These are phyloP conservation scores for Neodontobutis hainanensis DNA, from an alignment of 2,113 vertebrate genomes.

Conservation along the genomic window DNA sequence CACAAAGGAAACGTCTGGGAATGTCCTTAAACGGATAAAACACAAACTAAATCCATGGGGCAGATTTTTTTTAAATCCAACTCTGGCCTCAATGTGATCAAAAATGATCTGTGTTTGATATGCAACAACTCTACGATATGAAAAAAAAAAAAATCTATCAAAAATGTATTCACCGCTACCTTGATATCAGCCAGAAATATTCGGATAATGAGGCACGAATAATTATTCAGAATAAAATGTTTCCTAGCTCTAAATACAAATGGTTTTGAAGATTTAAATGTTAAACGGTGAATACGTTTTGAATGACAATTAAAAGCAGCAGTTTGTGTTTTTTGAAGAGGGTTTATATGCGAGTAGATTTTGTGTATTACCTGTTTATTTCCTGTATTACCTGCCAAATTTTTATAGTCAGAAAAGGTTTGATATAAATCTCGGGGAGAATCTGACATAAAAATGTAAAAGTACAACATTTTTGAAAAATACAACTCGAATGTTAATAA, in stretches of 20 bases:
- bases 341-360: background rate
- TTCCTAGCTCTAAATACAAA: background rate
- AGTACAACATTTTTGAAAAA: no score
- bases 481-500: no score
- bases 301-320: background rate
- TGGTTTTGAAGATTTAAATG: background rate
- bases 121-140: background rate
- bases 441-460: no score
- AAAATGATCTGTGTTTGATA: background rate
- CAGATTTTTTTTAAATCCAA: background rate
- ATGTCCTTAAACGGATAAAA: background rate
- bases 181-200: background rate
- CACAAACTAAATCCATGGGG: background rate
- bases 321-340: background rate
- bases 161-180: background rate
- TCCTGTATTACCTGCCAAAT: no score
- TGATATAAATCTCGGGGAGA: no score
- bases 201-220: slow-evolving; percentile 2
- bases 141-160: background rate
- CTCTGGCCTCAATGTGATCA: background rate
- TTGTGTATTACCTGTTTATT: no score
- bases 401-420: no score
- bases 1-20: background rate
- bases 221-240: no score
- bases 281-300: background rate